Evolutionary conservation across 1,140 invertebrate species (phyloP).

Genomic region (Caenorhabditis tropicalis): DNA sequence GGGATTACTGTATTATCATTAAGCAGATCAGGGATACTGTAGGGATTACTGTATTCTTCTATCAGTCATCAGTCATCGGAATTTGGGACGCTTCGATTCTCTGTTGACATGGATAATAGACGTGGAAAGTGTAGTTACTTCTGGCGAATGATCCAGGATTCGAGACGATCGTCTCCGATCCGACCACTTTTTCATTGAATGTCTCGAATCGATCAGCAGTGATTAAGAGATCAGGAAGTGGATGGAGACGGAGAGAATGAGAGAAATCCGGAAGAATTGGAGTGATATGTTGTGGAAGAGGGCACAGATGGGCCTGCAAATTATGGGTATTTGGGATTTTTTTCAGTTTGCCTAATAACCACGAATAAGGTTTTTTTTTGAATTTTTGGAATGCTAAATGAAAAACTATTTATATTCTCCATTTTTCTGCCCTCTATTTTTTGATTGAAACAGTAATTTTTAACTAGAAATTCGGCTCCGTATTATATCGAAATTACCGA

Average conservation of each 20-base stretch:
- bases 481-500: no score
- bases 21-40: no score
- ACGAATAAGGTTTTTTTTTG: no score
- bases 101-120: constrained; percentile 47
- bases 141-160: constrained; percentile 51
- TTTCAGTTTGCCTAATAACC: no score
- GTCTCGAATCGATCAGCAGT: constrained; percentile 46
- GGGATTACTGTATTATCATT: no score
- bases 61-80: no score
- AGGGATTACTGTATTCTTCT: no score
- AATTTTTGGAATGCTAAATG: no score
- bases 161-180: constrained; percentile 37
- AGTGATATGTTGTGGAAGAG: constrained; percentile 45
- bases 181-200: constrained; percentile 1
- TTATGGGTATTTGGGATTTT: neutral
- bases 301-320: constrained; percentile 48
- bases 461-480: no score
- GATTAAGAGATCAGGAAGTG: constrained; percentile 49
- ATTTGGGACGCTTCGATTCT: constrained; percentile 17
- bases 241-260: constrained; percentile 37
- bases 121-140: constrained; percentile 42
- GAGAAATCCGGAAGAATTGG: constrained; percentile 46
- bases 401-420: no score
- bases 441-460: no score
- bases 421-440: no score